Conservation (phyloP, 1,140 invertebrate genomes). For the Zaprionus tsacasi region DNA sequence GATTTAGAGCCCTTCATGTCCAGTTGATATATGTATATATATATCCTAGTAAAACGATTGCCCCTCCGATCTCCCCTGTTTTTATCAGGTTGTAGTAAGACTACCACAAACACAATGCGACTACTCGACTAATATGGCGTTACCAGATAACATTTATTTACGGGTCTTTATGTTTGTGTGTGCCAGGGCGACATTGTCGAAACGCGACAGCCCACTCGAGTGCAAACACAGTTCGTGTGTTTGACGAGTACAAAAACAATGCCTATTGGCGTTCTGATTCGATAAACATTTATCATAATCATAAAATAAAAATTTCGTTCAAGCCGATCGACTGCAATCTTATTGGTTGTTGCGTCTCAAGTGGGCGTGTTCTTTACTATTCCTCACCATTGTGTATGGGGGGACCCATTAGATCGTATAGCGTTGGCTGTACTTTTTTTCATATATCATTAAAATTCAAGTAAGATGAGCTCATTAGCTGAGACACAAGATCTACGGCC, state of each 20-base stretch:
- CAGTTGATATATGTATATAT: neutral
- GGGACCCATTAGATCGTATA: slow-evolving; percentile 10
- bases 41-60: slow-evolving; percentile 1
- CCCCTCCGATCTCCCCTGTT: neutral
- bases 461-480: slow-evolving; percentile 1
- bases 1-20: neutral
- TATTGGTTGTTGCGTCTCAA: slow-evolving; percentile 61
- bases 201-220: slow-evolving; percentile 69
- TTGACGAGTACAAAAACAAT: slow-evolving; percentile 39
- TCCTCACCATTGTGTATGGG: slow-evolving; percentile 27
- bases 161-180: slow-evolving; percentile 55
- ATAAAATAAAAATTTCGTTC: slow-evolving; percentile 73
- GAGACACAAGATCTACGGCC: slow-evolving; percentile 30
- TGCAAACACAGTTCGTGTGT: slow-evolving; percentile 3
- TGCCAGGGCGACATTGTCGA: slow-evolving; percentile 65
- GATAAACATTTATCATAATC: slow-evolving; percentile 84
- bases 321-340: slow-evolving; percentile 71
- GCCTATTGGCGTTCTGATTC: slow-evolving; percentile 78
- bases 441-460: neutral
- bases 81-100: slow-evolving; percentile 37
- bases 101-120: slow-evolving; percentile 29
- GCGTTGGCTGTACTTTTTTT: neutral
- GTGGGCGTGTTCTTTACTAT: slow-evolving; percentile 54
- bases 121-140: slow-evolving; percentile 74
- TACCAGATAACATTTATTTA: slow-evolving; percentile 75